Base-by-base conservation (phyloP, 2,113 vertebrate genomes). In the Pelobates fuscus region DNA sequence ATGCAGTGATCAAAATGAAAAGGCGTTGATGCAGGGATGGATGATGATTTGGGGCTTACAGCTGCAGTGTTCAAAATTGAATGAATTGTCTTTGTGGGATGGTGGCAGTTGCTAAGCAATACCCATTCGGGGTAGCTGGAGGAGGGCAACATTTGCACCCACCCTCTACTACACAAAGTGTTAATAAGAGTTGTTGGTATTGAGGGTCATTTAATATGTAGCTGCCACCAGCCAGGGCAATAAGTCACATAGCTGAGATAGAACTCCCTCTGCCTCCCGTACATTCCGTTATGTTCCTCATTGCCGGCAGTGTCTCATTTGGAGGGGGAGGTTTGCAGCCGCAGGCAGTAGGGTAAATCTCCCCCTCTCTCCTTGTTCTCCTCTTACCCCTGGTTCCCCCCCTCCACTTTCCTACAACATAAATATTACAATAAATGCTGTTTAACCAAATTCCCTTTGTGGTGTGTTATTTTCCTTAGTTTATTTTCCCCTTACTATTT, bases 401-500 rank as follows among this genome's bases (percentile, higher is more conserved):
- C 26, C 49, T 29, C 72, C 63, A 62, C 65, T 29, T 63, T 67
- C 72, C 62, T 62, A 75, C 63, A 75, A 75, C 54, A 67, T 67
- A 67, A 75, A 75, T 75, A 75, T 75, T 75, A 67, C 63, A 74
- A 75, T 75, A 75, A 75, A 75, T 75, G 71, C 66, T 74, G 71
- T 74, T 74, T 74, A 74, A 66, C 71, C 71, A 74, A 74, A 73
- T n/a, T n/a, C 23, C 25, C 17, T 1, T 26, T 23, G 55, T 43
- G 68, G 58, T 8, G 1, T 27, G 44, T 18, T 72, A 63, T 27
- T 62, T 71, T n/a, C n/a, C n/a, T n/a, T n/a, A n/a, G n/a, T 12
- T 8, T 7, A 8, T 7, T 41, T 7, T 41, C 37, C 14, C 14
- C 14, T 41, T 41, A 8, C 14, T n/a, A n/a, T n/a, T n/a, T n/a